Evolutionary conservation across 2,888 invertebrate genomes (phyloP), one percentile per base, ranked within the genome.

Genomic region (Sarcophaga variegata): DNA sequence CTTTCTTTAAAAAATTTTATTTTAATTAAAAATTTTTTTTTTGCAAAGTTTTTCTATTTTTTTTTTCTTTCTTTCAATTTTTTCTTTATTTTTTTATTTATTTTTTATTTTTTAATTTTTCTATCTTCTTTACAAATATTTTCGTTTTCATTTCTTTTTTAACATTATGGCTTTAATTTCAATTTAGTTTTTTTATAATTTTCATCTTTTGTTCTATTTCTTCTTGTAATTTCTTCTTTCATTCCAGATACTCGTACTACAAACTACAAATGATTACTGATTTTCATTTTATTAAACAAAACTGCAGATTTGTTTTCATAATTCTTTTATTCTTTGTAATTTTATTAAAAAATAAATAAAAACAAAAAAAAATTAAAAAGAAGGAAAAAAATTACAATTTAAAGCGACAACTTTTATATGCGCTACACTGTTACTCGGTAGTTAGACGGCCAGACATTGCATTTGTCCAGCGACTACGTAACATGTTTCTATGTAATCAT

Each of bases 191-290:
- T 25, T 45, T 3, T 49, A 0, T 27, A 37, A 37, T 37, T 37
- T 37, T 54, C 37, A 3, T 12, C 54, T 54, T 54, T 54, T 54
- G 12, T 54, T 54, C 54, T 54, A 54, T 14, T 14, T 54, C 17
- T 49, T 49, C 14, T 11, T 49, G 12, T 49, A 14, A 12, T 17
- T 70, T 64, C 22, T 67, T 70, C 22, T 27, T 71, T 72, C 27
- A 37, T 62, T 74, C 66, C 64, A 47, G 81, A 25, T 72, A 81
- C 70, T 71, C 54, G 22, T 71, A 27, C 80, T 63, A 62, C 83
- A 77, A 83, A 81, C 76, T 69, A 49, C 83, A 74, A 86, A 81
- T 69, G 77, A 83, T 78, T 81, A 86, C 86, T 86, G 69, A 83
- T 17, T 81, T 72, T 78, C 45, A 37, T 37, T 11, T 67, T 76